phyloP scores from a whole-genome alignment of 2,113 vertebrate species.

The Otus sunia region DNA sequence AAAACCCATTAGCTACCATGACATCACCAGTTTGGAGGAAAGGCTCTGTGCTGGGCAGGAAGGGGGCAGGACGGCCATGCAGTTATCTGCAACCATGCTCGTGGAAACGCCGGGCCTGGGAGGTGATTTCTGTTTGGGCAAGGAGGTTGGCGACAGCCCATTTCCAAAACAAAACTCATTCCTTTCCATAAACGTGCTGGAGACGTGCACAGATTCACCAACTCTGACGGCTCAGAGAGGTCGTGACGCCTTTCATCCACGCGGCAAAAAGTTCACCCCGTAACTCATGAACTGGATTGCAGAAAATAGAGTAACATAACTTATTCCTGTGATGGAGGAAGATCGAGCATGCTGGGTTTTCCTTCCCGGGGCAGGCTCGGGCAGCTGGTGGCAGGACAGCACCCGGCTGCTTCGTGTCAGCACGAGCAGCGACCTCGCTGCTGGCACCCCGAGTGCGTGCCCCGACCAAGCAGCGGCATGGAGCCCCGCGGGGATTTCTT shows the following conservation, averaged over 20 bases:
- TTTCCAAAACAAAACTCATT: background rate
- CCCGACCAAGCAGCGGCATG: accelerated
- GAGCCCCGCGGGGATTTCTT: background rate
- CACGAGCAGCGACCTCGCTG: background rate
- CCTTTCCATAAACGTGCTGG: background rate
- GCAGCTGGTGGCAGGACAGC: background rate
- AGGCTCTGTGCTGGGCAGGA: background rate
- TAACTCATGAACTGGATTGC: background rate
- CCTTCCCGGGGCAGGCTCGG: accelerated
- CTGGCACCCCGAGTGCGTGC: background rate
- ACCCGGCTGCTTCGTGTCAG: background rate
- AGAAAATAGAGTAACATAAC: background rate
- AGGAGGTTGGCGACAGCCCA: background rate
- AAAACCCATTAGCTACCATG: conserved; percentile 45
- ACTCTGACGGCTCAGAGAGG: accelerated
- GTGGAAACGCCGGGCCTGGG: background rate
- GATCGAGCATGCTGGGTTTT: accelerated
- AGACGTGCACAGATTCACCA: background rate
- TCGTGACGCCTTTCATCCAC: accelerated
- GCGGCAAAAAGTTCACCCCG: background rate
- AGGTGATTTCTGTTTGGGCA: background rate
- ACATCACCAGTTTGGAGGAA: conserved; percentile 31
- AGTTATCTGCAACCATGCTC: background rate
- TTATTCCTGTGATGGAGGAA: accelerated
- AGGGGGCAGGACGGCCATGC: background rate